Evolutionary conservation across 2,888 invertebrate species (phyloP).

Genomic region (Macaria notata): DNA sequence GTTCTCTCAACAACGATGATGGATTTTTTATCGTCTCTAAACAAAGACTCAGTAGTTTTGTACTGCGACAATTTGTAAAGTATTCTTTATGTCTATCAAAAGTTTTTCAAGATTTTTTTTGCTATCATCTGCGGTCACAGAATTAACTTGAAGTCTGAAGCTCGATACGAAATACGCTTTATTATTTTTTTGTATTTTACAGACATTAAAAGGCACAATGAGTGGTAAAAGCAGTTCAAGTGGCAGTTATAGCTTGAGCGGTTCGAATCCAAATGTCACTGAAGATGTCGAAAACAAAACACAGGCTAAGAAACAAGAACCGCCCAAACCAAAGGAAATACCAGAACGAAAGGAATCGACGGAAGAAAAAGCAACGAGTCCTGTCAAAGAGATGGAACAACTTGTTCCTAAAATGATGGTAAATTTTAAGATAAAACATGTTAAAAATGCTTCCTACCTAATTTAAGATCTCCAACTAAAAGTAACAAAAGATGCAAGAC

Average conservation of each 20-base stretch:
- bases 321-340: conserved; percentile 42
- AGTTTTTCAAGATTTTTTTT: no score
- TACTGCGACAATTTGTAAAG: no score
- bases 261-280: conserved; percentile 72
- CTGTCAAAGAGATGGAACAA: conserved; percentile 57
- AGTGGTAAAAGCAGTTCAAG: conserved; percentile 79
- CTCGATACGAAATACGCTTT: no score
- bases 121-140: no score
- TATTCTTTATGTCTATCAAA: no score
- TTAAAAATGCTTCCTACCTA: no score
- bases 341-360: conserved; percentile 13
- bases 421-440: conserved; percentile 17
- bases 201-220: conserved; percentile 60
- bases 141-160: no score
- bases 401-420: conserved; percentile 72
- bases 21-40: no score
- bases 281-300: conserved; percentile 57
- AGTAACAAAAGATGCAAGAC: no score
- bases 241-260: conserved; percentile 77
- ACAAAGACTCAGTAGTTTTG: no score
- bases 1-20: no score
- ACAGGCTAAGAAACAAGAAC: conserved; percentile 56
- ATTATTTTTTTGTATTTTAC: neutral
- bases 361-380: conserved; percentile 50
- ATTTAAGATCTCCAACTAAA: no score